A percentile compares a stretch with the other conserved stretches of the same genome.
Conservation (phyloP, 2,113 vertebrate species). For the Onychostruthus taczanowskii region DNA sequence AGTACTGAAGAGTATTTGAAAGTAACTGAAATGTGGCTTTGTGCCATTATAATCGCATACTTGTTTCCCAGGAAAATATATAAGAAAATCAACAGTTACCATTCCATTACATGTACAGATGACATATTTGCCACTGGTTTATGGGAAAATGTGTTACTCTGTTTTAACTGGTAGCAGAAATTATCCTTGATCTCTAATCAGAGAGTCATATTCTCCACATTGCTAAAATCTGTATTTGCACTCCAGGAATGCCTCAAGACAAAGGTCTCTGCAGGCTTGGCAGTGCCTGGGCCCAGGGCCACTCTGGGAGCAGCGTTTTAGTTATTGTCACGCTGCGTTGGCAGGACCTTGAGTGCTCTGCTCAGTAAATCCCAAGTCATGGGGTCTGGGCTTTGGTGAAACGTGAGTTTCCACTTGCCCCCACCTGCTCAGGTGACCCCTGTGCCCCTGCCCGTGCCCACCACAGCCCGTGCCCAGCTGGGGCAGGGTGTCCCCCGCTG, state of each 20-base stretch:
- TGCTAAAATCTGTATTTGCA: neutral
- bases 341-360: neutral
- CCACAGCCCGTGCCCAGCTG: accelerated
- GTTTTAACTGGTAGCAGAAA: neutral
- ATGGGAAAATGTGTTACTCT: neutral
- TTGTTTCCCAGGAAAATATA: neutral
- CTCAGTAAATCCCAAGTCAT: neutral
- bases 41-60: neutral
- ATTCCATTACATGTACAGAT: neutral
- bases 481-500: accelerated
- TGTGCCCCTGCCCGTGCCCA: neutral
- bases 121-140: neutral
- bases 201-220: neutral
- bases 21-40: neutral
- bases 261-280: neutral
- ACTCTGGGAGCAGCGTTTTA: neutral
- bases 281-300: accelerated
- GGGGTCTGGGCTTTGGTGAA: neutral
- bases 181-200: neutral
- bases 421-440: accelerated
- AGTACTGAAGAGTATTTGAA: neutral
- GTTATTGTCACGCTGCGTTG: neutral
- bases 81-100: neutral
- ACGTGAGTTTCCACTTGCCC: accelerated
- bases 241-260: neutral